Evolutionary conservation across 2,888 invertebrate genomes (phyloP).

Genomic region (Cantharis flavilabris): DNA sequence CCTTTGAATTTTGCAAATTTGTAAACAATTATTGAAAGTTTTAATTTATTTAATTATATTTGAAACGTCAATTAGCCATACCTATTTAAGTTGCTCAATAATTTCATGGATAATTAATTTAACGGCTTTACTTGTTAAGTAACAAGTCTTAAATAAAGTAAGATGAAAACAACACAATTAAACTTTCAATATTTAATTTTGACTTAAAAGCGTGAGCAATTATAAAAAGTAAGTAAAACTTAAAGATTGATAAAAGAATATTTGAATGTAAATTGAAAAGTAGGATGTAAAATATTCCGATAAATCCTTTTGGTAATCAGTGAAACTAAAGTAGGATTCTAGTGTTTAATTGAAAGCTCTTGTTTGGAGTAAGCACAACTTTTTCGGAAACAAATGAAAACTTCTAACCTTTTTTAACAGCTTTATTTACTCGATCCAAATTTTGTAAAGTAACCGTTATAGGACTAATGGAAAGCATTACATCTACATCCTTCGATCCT

Average conservation of each 20-base stretch:
- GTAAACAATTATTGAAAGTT: not conserved
- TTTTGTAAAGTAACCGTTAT: slow-evolving; percentile 55
- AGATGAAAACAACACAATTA: not conserved
- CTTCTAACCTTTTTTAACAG: slow-evolving; percentile 51
- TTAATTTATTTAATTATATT: not conserved
- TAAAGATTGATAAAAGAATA: not conserved
- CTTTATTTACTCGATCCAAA: slow-evolving; percentile 54
- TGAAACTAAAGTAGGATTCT: not conserved
- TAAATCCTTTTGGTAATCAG: not conserved
- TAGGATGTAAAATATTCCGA: not conserved
- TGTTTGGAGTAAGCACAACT: not conserved
- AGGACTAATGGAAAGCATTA: slow-evolving; percentile 50
- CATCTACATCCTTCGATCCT: slow-evolving; percentile 43
- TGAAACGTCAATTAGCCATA: not conserved
- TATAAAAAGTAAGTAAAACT: not conserved
- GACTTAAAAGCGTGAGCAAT: not conserved
- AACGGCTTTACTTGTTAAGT: not conserved
- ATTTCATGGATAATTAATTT: not conserved
- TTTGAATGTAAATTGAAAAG: not conserved
- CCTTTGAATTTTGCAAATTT: not conserved
- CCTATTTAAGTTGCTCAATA: not conserved
- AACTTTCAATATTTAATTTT: not conserved
- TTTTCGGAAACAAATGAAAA: not conserved
- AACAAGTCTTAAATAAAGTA: not conserved
- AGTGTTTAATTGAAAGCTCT: not conserved